Percentiles rank a stretch among this genome's conserved stretches.
Evolutionary conservation across 2,888 invertebrate species (phyloP).

Genomic region (Stenolophus ochropezus): DNA sequence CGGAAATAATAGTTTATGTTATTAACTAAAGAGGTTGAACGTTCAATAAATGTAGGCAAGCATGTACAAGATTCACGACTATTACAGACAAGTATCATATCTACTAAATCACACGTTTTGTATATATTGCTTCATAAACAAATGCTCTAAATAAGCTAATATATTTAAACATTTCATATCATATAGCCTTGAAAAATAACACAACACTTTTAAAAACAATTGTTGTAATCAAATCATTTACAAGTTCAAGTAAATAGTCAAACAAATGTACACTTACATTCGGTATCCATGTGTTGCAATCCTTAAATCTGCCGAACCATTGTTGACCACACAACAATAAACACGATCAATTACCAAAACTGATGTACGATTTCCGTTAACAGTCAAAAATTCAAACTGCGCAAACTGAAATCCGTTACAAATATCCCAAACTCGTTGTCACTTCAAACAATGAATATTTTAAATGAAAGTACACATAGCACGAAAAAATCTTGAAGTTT

Average conservation of each 20-base stretch:
- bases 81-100: not conserved
- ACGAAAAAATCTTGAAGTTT: slow-evolving; percentile 28
- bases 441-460: slow-evolving; percentile 9
- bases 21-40: not conserved
- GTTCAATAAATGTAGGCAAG: not conserved
- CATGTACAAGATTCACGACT: not conserved
- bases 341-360: slow-evolving; percentile 9
- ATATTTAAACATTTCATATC: slow-evolving; percentile 2
- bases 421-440: slow-evolving; percentile 23
- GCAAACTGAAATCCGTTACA: slow-evolving; percentile 10
- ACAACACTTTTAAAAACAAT: slow-evolving; percentile 21
- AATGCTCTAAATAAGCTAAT: not conserved
- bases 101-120: not conserved
- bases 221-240: not conserved
- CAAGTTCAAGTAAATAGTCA: not conserved
- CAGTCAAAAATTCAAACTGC: slow-evolving; percentile 34
- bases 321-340: slow-evolving; percentile 21
- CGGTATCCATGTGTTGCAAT: slow-evolving; percentile 46
- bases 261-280: slow-evolving; percentile 39
- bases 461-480: slow-evolving; percentile 25
- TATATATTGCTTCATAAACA: slow-evolving; percentile 3
- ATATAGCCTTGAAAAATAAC: slow-evolving; percentile 21
- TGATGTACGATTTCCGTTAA: slow-evolving; percentile 46
- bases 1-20: not conserved
- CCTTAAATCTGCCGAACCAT: slow-evolving; percentile 12